Conservation (phyloP, 2,797 vertebrate genomes). For the Eremophila alpestris region DNA sequence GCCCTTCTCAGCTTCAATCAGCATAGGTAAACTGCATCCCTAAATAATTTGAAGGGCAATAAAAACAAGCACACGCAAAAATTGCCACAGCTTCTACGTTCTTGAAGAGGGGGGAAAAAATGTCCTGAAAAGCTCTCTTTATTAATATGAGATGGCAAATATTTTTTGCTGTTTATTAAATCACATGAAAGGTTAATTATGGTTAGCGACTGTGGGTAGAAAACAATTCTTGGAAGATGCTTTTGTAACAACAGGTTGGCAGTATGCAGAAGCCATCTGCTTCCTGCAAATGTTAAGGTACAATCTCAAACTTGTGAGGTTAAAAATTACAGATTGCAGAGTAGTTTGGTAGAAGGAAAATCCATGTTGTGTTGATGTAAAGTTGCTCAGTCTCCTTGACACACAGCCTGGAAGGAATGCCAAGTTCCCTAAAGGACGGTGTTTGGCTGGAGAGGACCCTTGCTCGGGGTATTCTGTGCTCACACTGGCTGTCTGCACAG, state of each 20-base stretch:
- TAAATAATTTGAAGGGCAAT: neutral
- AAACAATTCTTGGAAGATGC: conserved; percentile 82
- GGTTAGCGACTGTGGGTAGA: conserved; percentile 75
- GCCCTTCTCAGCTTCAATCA: neutral
- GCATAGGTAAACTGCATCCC: neutral
- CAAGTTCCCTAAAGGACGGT: conserved; percentile 64
- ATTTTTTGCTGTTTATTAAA: conserved; percentile 78
- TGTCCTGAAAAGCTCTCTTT: conserved; percentile 66
- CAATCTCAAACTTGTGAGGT: conserved; percentile 81
- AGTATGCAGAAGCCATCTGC: conserved; percentile 81
- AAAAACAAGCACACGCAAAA: neutral
- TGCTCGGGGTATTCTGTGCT: conserved; percentile 67
- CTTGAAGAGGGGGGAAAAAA: neutral
- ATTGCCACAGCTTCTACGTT: neutral
- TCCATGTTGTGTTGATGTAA: conserved; percentile 76
- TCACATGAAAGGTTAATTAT: conserved; percentile 80
- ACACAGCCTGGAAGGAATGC: conserved; percentile 68
- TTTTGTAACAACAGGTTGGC: conserved; percentile 83
- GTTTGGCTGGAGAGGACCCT: conserved; percentile 69
- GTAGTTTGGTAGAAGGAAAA: conserved; percentile 75
- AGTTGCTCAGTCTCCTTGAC: conserved; percentile 78
- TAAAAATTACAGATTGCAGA: conserved; percentile 79
- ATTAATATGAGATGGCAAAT: conserved; percentile 75
- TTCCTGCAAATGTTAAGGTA: conserved; percentile 84
- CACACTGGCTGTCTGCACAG: conserved; percentile 58